Base-by-base conservation (phyloP, 2,888 invertebrate genomes). In the Geophilus truncorum region DNA sequence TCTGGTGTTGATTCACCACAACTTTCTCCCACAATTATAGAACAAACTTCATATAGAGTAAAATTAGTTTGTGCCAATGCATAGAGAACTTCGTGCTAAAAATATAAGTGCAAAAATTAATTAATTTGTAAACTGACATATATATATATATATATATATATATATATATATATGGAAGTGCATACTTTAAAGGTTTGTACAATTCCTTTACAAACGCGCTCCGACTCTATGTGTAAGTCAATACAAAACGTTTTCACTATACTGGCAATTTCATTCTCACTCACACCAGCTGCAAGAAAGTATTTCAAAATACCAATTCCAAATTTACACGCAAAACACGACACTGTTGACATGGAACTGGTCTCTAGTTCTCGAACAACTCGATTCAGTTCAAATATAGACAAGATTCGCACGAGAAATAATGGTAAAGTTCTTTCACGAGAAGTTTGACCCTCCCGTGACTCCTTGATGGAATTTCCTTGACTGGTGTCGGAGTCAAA, bases 41-140 rank as follows among this genome's bases (percentile, higher is more conserved):
- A 96, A 88, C 97, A 97, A 82, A 97, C 92, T 86, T 97, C 96
- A 84, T 94, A 92, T 0, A 96, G 94, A 0, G 93, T 93, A 85
- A 94, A 90, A n/a, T 91, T 91, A 15, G 94, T 90, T 81, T 93
- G 90, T 85, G 93, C 92, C 83, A 94, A 85, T 10, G 94, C 94
- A 85, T 93, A 93, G 36, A 86, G 83, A 12, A 94, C 92, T 88
- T 94, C 94, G 82, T 91, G 92, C 93, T 94, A 88, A 81, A 90
- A 89, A 82, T 18, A 7, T 1, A 34, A 70, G 4, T n/a, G 28
- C 10, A 70, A 28, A 70, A 70, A 5, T 23, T 9, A 23, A 62
- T 23, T 1, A 1, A 1, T 25, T 5, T 28, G 12, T 62, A n/a
- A 28, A 23, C 15, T 18, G 4, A 45, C 4, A 25, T 28, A 1